Evolutionary conservation across 2,888 invertebrate species (phyloP).

Genomic region (Drosophila cognata): DNA sequence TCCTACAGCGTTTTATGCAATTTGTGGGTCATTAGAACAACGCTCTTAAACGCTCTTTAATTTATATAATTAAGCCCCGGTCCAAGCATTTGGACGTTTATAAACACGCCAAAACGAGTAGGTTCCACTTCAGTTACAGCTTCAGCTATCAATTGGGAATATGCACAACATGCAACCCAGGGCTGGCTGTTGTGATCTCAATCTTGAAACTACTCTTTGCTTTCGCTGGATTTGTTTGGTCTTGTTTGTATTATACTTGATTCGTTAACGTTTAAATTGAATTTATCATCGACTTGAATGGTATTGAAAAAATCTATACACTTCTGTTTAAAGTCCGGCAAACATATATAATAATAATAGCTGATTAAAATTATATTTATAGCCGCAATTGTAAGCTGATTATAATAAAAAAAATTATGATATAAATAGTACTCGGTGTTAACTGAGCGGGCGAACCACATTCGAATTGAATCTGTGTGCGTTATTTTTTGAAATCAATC

Average conservation of each 20-base stretch:
- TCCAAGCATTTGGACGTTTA: constrained; percentile 30
- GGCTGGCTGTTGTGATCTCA: constrained; percentile 39
- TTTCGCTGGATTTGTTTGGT: neutral
- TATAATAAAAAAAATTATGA: neutral
- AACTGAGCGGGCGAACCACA: neutral
- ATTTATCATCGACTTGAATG: neutral
- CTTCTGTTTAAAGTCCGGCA: neutral
- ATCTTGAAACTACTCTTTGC: neutral
- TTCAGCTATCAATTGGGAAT: neutral
- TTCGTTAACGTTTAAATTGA: neutral
- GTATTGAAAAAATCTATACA: neutral
- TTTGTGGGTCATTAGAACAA: constrained; percentile 74
- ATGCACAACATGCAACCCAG: constrained; percentile 28
- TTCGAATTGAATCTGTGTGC: neutral
- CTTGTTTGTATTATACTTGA: neutral
- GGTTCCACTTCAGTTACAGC: constrained; percentile 6
- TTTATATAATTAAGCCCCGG: constrained; percentile 65
- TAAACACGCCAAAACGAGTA: constrained; percentile 34
- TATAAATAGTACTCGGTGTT: neutral
- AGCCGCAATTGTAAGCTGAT: neutral
- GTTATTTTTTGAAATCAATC: neutral
- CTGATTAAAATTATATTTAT: neutral
- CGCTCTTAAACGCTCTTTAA: constrained; percentile 60
- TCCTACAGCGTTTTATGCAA: constrained; percentile 27
- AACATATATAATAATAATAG: neutral